Evolutionary conservation across 1,140 invertebrate species (phyloP), one percentile per base, ranked within the genome.

Genomic region (Medauroidea extradentata): DNA sequence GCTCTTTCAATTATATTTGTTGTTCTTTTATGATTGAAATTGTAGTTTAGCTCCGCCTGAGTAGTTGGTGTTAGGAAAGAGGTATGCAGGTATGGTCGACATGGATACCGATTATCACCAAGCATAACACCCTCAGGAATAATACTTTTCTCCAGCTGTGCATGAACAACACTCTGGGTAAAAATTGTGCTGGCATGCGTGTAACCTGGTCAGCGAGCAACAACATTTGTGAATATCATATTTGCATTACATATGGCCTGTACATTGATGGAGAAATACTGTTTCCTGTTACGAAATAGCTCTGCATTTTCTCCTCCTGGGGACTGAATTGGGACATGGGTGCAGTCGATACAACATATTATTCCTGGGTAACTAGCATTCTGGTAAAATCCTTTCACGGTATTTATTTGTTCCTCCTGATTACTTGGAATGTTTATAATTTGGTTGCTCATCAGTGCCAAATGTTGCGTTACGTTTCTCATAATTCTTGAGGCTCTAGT

Each of bases 211-310:
- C 72, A 77, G 21, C 71, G 67, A 59, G 69, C 71, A 43, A 75
- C 68, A 60, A 77, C 65, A 66, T 75, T 61, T n/a, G 56, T 61
- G 44, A 75, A 67, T 63, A 67, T 52, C 29, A 72, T 54, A 54
- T 72, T 60, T 43, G 69, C 44, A 65, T 71, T 68, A 60, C 63
- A 68, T 19, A 75, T 62, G 8, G 65, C 65, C 62, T 75, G 73
- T 8, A 75, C 69, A 56, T 76, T 75, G 16, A 75, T 63, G 11
- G 74, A 74, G 60, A 75, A 75, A 62, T 66, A 75, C 16, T 63
- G 25, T 43, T 53, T 61, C 19, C 41, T 54, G 41, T 41, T 52
- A 23, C 19, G 14, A 21, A 61, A 43, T 3, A 52, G 11, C 55
- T 63, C 57, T 14, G 27, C 61, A 42, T 60, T 53, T 18, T 59